Base-by-base conservation (phyloP, 2,113 vertebrate species). In the Xenopus laevis region DNA sequence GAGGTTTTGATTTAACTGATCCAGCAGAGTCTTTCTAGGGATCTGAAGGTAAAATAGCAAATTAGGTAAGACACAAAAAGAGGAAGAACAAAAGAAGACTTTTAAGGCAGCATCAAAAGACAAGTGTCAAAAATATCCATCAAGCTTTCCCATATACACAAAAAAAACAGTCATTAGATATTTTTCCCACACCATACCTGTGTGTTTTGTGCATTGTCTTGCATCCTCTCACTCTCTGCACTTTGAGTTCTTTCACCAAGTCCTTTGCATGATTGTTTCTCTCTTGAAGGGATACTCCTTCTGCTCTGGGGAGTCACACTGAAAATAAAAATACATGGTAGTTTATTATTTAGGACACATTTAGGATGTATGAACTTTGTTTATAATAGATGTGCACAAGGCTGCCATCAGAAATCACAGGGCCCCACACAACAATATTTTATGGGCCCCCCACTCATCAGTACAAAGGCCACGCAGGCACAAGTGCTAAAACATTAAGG, bases 1-100 rank as follows among this genome's bases (percentile, higher is more conserved):
- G 65, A 96, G 79, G 79, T 94, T 94, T 80, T 93, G 93, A 84
- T 95, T 96, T 71, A 96, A 87, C 69, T 96, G 94, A 78, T 96
- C 94, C 1, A 95, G 94, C 6, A 95, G 87, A 0, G 85, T 87
- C 81, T 95, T 95, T 63, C 93, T 89, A 44, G 94, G 86, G 64
- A 92, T 88, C 94, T 95, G 75, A 45, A 63, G 45, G 11, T 23
- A 13, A 23, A 69, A 58, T 4, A 20, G 13, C 33, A 4, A 40
- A 57, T 23, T 33, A 8, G 12, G 2, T 33, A 3, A 13, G 53
- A 12, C 2, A 18, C 7, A 55, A n/a, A 5, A 69, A 9, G 33
- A 33, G 4, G 53, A 52, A 46, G 10, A 1, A 20, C 10, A 21
- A 46, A 10, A 52, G 12, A 67, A 15, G 13, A 11, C 16, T 1